Evolutionary conservation across 2,888 invertebrate species (phyloP).

Genomic region (Drosophila mettleri): DNA sequence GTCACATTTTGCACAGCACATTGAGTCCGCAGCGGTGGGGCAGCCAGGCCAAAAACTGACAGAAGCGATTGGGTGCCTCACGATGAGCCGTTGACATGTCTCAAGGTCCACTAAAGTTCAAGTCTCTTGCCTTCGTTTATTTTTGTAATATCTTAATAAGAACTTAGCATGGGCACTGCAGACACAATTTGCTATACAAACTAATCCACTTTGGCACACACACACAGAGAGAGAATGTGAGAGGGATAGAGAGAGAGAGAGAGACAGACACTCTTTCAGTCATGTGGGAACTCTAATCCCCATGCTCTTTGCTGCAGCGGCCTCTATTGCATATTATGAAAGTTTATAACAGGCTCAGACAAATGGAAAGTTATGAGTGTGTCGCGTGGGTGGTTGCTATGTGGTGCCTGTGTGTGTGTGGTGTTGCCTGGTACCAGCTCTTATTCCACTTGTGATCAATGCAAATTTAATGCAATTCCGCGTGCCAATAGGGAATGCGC

Average conservation of each 20-base stretch:
- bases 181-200: slow-evolving; percentile 43
- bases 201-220: slow-evolving; percentile 65
- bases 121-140: slow-evolving; percentile 5
- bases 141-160: slow-evolving; percentile 38
- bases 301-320: slow-evolving; percentile 30
- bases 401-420: neutral
- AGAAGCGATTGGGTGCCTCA: slow-evolving; percentile 13
- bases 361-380: slow-evolving; percentile 60
- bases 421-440: slow-evolving; percentile 10
- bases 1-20: slow-evolving; percentile 49
- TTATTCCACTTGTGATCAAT: slow-evolving; percentile 56
- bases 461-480: slow-evolving; percentile 64
- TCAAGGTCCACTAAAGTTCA: neutral
- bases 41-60: slow-evolving; percentile 36
- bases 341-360: slow-evolving; percentile 53
- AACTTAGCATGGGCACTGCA: slow-evolving; percentile 21
- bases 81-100: slow-evolving; percentile 31
- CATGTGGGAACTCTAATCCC: slow-evolving; percentile 43
- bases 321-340: slow-evolving; percentile 46
- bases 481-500: slow-evolving; percentile 28
- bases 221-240: neutral
- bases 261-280: neutral
- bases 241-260: neutral
- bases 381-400: neutral
- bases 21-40: slow-evolving; percentile 34